A percentile compares a stretch with the other conserved stretches of the same genome.
These are phyloP conservation scores for Sphenopsis melanotis DNA, from an alignment of 2,797 vertebrate species.

Conservation along the genomic window DNA sequence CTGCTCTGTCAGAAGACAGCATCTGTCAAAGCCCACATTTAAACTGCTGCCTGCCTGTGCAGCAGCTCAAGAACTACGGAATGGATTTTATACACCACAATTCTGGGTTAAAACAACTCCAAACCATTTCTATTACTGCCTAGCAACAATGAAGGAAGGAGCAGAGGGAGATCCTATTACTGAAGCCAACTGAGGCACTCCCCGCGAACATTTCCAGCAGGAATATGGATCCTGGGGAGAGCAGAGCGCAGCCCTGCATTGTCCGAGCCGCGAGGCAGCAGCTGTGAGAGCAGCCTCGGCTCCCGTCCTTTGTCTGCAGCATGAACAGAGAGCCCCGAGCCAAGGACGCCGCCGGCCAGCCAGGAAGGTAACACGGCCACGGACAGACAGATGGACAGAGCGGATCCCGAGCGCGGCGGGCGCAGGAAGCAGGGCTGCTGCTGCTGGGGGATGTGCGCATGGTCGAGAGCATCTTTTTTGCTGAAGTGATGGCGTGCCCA, in stretches of 20 bases:
- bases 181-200: slow-evolving; percentile 47
- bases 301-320: slow-evolving; percentile 57
- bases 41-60: slow-evolving; percentile 80
- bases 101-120: slow-evolving; percentile 34
- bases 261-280: slow-evolving; percentile 68
- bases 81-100: slow-evolving; percentile 70
- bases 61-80: slow-evolving; percentile 72
- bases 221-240: slow-evolving; percentile 78
- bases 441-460: slow-evolving; percentile 74
- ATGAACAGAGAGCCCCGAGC: slow-evolving; percentile 50
- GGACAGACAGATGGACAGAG: slow-evolving; percentile 73
- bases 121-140: slow-evolving; percentile 72
- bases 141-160: slow-evolving; percentile 73
- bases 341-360: slow-evolving; percentile 46
- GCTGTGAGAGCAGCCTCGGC: slow-evolving; percentile 51
- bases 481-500: slow-evolving; percentile 82
- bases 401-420: slow-evolving; percentile 62
- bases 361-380: slow-evolving; percentile 58
- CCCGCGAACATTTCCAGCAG: slow-evolving; percentile 47
- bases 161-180: slow-evolving; percentile 64
- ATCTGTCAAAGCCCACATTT: slow-evolving; percentile 85
- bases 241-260: slow-evolving; percentile 73
- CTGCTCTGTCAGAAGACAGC: slow-evolving; percentile 84
- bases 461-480: slow-evolving; percentile 68
- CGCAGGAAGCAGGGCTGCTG: slow-evolving; percentile 51